Conservation (phyloP, 1,140 invertebrate genomes). For the Dinoponera quadriceps region DNA sequence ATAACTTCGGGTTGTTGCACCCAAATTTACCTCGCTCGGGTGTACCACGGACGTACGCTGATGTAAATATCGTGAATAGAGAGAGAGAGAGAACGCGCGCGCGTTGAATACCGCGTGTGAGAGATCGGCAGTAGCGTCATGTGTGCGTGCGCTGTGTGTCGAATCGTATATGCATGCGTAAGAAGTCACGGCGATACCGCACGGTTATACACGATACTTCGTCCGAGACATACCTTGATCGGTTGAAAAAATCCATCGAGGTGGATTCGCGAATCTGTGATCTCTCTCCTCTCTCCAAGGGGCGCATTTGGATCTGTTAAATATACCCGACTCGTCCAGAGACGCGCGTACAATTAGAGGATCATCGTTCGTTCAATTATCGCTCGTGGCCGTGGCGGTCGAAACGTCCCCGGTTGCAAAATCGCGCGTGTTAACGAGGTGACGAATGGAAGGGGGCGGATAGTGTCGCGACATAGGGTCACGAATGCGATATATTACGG, state of each 20-base stretch:
- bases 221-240: background rate
- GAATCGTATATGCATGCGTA: background rate
- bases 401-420: conserved; percentile 48
- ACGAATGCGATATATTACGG: conserved; percentile 75
- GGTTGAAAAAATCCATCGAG: background rate
- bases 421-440: conserved; percentile 55
- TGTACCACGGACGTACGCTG: conserved; percentile 37
- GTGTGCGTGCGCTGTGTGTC: background rate
- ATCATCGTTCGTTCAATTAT: background rate
- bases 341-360: background rate
- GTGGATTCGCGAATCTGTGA: background rate
- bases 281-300: too few species aligned
- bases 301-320: background rate
- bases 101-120: background rate
- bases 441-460: conserved; percentile 37
- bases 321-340: background rate
- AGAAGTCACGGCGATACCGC: conserved; percentile 28
- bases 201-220: background rate
- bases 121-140: background rate
- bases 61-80: conserved; percentile 52
- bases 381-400: background rate
- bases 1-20: conserved; percentile 64
- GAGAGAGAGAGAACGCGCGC: background rate
- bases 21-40: conserved; percentile 60
- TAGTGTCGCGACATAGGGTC: conserved; percentile 49